Percentiles rank a stretch among this genome's conserved stretches.
Conservation (phyloP, 2,113 vertebrate species). For the Datnioides undecimradiatus region DNA sequence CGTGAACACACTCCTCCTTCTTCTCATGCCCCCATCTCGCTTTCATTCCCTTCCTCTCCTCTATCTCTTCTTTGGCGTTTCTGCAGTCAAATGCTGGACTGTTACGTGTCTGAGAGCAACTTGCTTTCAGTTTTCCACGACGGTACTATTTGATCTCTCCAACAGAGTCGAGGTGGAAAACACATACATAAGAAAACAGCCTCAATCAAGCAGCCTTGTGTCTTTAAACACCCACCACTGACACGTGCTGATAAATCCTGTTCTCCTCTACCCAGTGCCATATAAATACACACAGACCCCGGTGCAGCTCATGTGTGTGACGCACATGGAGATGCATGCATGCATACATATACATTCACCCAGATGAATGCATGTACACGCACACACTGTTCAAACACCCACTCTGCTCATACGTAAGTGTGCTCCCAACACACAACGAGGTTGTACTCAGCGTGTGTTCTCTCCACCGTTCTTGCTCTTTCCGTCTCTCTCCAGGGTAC, state of each 20-base stretch:
- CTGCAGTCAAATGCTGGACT: conserved; percentile 45
- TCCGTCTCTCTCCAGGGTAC: conserved; percentile 65
- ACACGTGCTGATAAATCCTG: conserved; percentile 57
- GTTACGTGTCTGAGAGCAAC: conserved; percentile 35
- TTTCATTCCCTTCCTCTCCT: conserved; percentile 46
- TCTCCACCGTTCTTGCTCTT: conserved; percentile 60
- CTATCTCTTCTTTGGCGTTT: conserved; percentile 50
- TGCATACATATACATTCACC: background rate
- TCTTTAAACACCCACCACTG: conserved; percentile 61
- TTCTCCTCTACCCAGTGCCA: background rate
- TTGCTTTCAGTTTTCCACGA: conserved; percentile 42
- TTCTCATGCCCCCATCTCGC: conserved; percentile 57
- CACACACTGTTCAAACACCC: conserved; percentile 25
- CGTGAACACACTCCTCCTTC: conserved; percentile 61
- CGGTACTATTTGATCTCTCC: conserved; percentile 53
- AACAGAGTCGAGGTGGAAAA: conserved; percentile 37
- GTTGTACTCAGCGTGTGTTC: conserved; percentile 65
- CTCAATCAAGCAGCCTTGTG: conserved; percentile 35
- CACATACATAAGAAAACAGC: conserved; percentile 45
- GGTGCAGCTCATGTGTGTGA: background rate
- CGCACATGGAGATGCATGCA: conserved; percentile 5
- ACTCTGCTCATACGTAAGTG: conserved; percentile 19
- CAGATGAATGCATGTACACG: background rate
- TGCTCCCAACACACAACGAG: conserved; percentile 26
- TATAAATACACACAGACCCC: background rate